Evolutionary conservation across 2,113 vertebrate genomes (phyloP), one percentile per base, ranked within the genome.

Genomic region (Strix uralensis): DNA sequence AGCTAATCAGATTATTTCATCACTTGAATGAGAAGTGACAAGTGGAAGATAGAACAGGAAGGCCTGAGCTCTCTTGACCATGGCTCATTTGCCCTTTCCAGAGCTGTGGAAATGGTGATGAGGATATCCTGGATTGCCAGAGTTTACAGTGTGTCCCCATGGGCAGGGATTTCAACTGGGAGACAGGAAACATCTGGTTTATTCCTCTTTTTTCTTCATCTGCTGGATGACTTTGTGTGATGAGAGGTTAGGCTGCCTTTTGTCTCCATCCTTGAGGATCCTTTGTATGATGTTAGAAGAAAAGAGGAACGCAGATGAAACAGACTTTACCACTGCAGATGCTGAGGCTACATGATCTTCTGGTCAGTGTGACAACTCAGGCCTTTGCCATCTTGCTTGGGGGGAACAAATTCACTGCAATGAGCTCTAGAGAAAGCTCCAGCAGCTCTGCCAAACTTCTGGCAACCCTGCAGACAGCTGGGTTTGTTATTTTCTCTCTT

Each of bases 1-100:
- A 70, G 75, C 88, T 94, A 88, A 90, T 92, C 78, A 88, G 73
- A 88, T 95, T 87, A 94, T 92, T 92, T 92, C 44, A 94, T 92
- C 91, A 78, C 16, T 78, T 91, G 66, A 95, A 94, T 59, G 38
- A 92, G 71, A 78, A 92, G 49, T 63, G 83, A 90, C 88, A 96
- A 71, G 65, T 66, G 49, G 44, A 92, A 96, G 62, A 62, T 62
- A 73, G 54, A 89, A 55, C 15, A 84, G 67, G 51, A 91, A 65
- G 1, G 42, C 20, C 25, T 66, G 87, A 57, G 9, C 10, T 26
- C 18, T 66, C 74, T 66, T 77, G 32, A 25, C 47, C 3, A 0
- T 46, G 23, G 23, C 18, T 88, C 21, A 5, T 77, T 85, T 70
- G 57, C 49, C 26, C 72, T 81, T 75, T 70, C 58, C 59, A 90